Base-by-base conservation (phyloP, 2,113 vertebrate genomes). In the Lampris megalopsis region DNA sequence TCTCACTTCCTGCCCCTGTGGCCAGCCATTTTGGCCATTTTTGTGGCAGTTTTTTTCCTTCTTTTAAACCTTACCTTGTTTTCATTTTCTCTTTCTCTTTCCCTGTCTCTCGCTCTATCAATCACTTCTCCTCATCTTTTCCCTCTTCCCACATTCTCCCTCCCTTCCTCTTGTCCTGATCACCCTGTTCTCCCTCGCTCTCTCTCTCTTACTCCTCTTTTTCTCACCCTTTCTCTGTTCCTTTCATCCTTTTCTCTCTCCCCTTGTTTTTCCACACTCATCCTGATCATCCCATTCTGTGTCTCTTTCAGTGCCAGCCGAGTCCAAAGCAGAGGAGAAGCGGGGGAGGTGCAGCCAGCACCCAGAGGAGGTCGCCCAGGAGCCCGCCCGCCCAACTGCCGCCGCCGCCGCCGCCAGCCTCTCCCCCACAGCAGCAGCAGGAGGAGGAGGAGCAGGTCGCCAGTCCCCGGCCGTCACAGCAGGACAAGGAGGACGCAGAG, bases 311-410 rank as follows among this genome's bases (percentile, higher is more conserved):
- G 94, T 93, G 93, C 88, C 88, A 93, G 91, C 86, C 91, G 13
- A 94, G 88, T 90, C 89, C 90, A 86, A 93, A 92, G 87, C 93
- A 94, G 91, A 91, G 90, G 89, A 91, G 88, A 80, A 91, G 47
- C 38, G 47, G 24, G 63, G 68, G 72, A 57, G 65, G 89, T 69
- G 91, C 84, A 62, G 87, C 58, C 60, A 86, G 88, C 49, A 81
- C 79, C 89, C 84, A 83, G 71, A 88, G 84, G 84, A 90, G 85
- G 78, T 79, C 9, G n/a, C 54, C 72, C 86, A 87, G 77, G 77
- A 83, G 82, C 78, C 60, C 75, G 66, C 77, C 89, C 84, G 90
- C 73, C 74, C 77, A 84, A n/a, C 57, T 68, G 3, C 59, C 71
- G 5, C 54, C 77, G 0, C n/a, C 73, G 0, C 11, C 76, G 0